These are phyloP conservation scores for Anguilla megastoma DNA, from an alignment of 2,797 vertebrate genomes.

Conservation along the genomic window DNA sequence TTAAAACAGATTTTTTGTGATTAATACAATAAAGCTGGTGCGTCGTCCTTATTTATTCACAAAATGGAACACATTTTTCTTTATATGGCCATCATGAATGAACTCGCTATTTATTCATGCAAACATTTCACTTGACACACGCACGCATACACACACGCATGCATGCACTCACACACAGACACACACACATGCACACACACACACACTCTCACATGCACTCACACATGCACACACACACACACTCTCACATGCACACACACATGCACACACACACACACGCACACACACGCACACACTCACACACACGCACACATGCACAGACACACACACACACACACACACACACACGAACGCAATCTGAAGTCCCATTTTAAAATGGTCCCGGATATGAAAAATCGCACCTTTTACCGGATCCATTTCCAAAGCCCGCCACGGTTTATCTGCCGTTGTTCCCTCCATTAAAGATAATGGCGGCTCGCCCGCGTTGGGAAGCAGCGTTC, in stretches of 20 bases:
- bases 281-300: neutral
- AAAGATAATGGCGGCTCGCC: conserved; percentile 43
- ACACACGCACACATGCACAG: neutral
- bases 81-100: too few relatives aligned
- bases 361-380: conserved; percentile 55
- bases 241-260: neutral
- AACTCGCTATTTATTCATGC: too few relatives aligned
- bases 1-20: too few relatives aligned
- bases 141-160: conserved; percentile 6
- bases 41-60: too few relatives aligned
- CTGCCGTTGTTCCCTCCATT: conserved; percentile 68
- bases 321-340: conserved; percentile 13
- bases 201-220: neutral
- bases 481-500: conserved; percentile 70
- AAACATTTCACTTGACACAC: neutral
- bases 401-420: conserved; percentile 48
- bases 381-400: conserved; percentile 58
- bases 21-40: too few relatives aligned
- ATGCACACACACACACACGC: too few relatives aligned
- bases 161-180: too few relatives aligned
- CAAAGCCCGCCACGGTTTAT: conserved; percentile 54
- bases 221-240: neutral
- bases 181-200: too few relatives aligned
- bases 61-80: too few relatives aligned
- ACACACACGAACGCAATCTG: neutral